Base-by-base conservation (phyloP, 2,113 vertebrate species). In the Octodon degus region DNA sequence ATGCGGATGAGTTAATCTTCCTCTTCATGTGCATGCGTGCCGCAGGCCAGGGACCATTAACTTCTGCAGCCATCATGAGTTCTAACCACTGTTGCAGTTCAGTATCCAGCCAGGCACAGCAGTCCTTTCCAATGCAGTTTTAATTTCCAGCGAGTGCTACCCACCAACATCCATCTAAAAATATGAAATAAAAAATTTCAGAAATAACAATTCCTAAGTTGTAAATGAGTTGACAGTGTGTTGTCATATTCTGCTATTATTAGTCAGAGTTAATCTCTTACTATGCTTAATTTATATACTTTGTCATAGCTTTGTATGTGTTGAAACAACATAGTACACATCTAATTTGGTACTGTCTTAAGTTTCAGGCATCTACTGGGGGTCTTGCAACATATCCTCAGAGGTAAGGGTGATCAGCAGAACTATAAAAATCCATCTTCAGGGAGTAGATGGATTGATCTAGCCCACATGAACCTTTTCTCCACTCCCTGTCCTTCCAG, bases 31-130 rank as follows among this genome's bases (percentile, higher is more conserved):
- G 40, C 20, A 58, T 1, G 11, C 25, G 3, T 40, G 34, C 4
- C 10, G 14, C 24, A 55, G 6, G 1, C 14, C 24, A 55, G 8
- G 1, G 20, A 34, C 16, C 22, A 30, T 19, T 27, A 24, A 0
- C 11, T 62, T 87, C 34, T 34, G 34, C 70, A 20, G 32, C 19
- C 17, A 13, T n/a, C 7, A 27, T 62, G 25, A 70, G 7, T 77
- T 22, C 14, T 50, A 82, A 10, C 37, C 1, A 2, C 10, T 62
- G 14, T 1, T 53, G 2, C 27, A 76, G 22, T 63, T 40, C 17
- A 84, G 16, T 20, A 43, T 74, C 37, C 55, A 47, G 20, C 7
- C 5, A 17, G 63, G 2, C 8, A 10, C 1, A 34, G 7, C 7
- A 32, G 13, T 22, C 11, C 24, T 6, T 24, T 82, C n/a, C 9